These are phyloP conservation scores for Triplophysa siluroides DNA, from an alignment of 2,113 vertebrate genomes.

Conservation along the genomic window DNA sequence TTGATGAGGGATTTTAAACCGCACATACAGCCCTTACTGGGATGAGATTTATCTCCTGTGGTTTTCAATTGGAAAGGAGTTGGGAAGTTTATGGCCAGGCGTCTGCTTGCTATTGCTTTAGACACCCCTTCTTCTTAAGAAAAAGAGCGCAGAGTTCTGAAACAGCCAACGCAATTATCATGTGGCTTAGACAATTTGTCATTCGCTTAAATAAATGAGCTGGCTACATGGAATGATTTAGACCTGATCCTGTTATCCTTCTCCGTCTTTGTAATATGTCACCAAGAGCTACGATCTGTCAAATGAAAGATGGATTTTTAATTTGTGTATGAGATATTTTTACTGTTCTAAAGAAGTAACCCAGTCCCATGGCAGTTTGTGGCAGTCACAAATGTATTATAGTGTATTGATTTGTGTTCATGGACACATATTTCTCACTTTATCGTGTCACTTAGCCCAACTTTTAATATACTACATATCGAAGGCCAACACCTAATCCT, in stretches of 20 bases:
- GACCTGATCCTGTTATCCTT: neutral
- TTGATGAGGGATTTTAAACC: neutral
- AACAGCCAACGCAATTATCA: conserved; percentile 41
- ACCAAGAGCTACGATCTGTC: neutral
- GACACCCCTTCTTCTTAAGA: neutral
- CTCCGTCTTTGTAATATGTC: neutral
- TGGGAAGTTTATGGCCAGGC: conserved; percentile 34
- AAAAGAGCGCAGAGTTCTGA: conserved; percentile 17
- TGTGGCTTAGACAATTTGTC: conserved; percentile 47
- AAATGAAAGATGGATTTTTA: neutral
- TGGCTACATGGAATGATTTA: neutral
- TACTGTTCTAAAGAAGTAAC: too few species aligned
- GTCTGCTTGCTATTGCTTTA: conserved; percentile 32
- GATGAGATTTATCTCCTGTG: conserved; percentile 28
- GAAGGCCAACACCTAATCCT: too few species aligned
- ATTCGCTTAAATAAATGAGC: neutral
- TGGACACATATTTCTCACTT: too few species aligned
- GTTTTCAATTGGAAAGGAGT: conserved; percentile 47
- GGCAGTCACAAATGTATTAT: too few species aligned
- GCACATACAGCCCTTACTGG: neutral
- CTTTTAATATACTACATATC: too few species aligned
- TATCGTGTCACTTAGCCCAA: too few species aligned
- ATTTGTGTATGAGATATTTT: neutral
- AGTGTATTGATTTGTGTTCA: too few species aligned
- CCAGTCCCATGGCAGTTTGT: too few species aligned